Evolutionary conservation across 2,888 invertebrate genomes (phyloP).

Genomic region (Perithous albicinctus): DNA sequence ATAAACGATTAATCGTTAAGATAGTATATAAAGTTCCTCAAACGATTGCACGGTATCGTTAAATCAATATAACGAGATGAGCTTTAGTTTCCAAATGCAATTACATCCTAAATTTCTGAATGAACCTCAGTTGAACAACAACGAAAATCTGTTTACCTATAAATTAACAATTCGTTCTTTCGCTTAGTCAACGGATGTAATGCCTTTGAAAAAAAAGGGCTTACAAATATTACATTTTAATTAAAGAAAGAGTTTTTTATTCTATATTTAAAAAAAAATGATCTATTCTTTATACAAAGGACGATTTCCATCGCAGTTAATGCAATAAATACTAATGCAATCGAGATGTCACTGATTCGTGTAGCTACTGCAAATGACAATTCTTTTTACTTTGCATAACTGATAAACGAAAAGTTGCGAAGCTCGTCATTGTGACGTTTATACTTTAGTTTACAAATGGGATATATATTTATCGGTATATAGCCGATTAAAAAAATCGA

Average conservation of each 20-base stretch:
- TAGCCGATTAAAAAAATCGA: conserved; percentile 1
- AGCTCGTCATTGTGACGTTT: neutral
- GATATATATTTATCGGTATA: neutral
- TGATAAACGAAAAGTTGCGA: neutral
- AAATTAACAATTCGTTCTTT: neutral
- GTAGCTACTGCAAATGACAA: neutral
- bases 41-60: conserved; percentile 40
- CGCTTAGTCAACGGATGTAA: neutral
- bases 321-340: neutral
- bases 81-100: conserved; percentile 5
- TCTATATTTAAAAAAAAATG: neutral
- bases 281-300: conserved; percentile 23
- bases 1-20: conserved; percentile 59
- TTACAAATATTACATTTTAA: conserved; percentile 7
- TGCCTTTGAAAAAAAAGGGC: conserved; percentile 5
- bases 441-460: neutral
- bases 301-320: neutral
- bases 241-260: conserved; percentile 8
- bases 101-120: conserved; percentile 3
- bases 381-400: neutral
- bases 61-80: conserved; percentile 26
- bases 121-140: neutral
- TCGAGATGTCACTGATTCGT: conserved; percentile 1
- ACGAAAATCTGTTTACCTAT: neutral
- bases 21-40: conserved; percentile 47